These are phyloP conservation scores for Sardinella longiceps DNA, from an alignment of 2,797 vertebrate genomes.

Conservation along the genomic window DNA sequence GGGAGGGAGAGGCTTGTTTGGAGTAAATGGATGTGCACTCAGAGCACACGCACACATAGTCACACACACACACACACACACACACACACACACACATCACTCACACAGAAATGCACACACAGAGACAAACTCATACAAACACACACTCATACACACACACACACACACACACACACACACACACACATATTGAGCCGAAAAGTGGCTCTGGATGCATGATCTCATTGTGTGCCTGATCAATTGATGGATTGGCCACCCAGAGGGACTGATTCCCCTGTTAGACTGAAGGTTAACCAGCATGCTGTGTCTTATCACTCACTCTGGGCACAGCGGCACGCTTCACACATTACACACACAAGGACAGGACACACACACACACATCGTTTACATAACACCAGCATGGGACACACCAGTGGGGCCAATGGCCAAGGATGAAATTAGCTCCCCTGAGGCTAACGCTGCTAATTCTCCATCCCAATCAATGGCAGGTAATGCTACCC, in stretches of 20 bases:
- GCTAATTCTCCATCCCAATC: neutral
- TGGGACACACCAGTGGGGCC: neutral
- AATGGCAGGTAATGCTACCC: neutral
- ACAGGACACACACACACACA: no score
- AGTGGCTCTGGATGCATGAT: neutral
- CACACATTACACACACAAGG: conserved; percentile 10
- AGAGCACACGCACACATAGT: neutral
- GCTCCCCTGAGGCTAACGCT: neutral
- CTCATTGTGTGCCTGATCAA: conserved; percentile 7
- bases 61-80: no score
- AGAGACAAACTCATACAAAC: no score
- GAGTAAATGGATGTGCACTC: neutral
- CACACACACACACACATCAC: no score
- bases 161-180: neutral
- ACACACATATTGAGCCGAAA: neutral
- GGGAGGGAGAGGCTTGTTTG: neutral
- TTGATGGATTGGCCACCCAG: conserved; percentile 13
- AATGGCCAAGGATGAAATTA: neutral
- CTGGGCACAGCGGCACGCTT: neutral
- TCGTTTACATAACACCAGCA: no score
- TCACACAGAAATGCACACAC: no score
- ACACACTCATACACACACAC: no score
- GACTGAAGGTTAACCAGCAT: conserved; percentile 14
- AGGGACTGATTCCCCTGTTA: conserved; percentile 14
- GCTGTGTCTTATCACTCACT: conserved; percentile 12